Evolutionary conservation across 1,140 invertebrate genomes (phyloP).

Genomic region (Thaumetopoea pityocampa): DNA sequence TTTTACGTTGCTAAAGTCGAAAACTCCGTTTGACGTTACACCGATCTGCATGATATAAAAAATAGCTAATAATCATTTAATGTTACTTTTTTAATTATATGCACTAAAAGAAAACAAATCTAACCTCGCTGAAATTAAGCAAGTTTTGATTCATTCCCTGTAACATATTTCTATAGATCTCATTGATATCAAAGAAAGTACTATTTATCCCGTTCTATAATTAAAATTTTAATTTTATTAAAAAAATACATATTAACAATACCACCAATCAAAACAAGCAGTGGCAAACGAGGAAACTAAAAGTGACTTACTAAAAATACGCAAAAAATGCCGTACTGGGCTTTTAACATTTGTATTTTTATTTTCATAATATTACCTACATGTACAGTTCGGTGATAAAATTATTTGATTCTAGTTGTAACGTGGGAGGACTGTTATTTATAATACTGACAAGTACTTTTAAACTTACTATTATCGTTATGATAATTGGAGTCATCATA

Average conservation of each 20-base stretch:
- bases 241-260: not conserved
- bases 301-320: conserved; percentile 46
- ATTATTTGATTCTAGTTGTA: not conserved
- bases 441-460: conserved; percentile 1
- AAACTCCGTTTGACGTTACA: conserved; percentile 52
- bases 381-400: no score
- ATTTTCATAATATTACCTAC: no score
- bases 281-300: no score
- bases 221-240: not conserved
- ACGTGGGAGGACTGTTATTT: not conserved
- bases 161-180: conserved; percentile 55
- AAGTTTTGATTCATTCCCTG: conserved; percentile 55
- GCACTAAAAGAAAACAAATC: conserved; percentile 11
- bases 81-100: not conserved
- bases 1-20: conserved; percentile 64
- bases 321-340: conserved; percentile 30
- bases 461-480: not conserved
- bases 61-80: not conserved
- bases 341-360: conserved; percentile 35
- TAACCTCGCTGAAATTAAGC: conserved; percentile 60
- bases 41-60: conserved; percentile 34
- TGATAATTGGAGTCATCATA: not conserved
- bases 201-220: conserved; percentile 42
- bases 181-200: conserved; percentile 55
- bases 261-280: not conserved